Conservation (phyloP, 2,888 invertebrate species). For the Hemicrepidius hirtus region DNA sequence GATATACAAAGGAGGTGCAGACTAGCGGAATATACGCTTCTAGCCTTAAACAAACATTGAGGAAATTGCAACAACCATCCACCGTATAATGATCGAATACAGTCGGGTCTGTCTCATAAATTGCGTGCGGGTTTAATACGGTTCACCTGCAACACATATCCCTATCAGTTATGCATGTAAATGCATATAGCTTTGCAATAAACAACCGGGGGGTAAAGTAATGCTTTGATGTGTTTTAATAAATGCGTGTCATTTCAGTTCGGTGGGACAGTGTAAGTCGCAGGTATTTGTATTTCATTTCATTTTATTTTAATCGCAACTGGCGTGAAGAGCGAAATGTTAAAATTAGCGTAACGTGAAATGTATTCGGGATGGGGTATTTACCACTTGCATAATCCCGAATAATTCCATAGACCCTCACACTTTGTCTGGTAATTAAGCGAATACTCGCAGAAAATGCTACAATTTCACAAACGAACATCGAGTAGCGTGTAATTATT, state of each 20-base stretch:
- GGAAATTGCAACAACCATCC: conserved; percentile 57
- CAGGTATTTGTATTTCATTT: conserved; percentile 18
- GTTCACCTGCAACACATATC: conserved; percentile 34
- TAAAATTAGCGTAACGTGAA: conserved; percentile 43
- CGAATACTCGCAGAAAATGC: conserved; percentile 40
- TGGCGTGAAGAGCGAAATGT: conserved; percentile 35
- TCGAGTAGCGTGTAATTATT: conserved; percentile 37
- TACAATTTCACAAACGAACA: conserved; percentile 41
- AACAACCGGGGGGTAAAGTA: conserved; percentile 18
- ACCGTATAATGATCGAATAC: conserved; percentile 51
- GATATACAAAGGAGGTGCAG: conserved; percentile 56
- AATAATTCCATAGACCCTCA: conserved; percentile 51
- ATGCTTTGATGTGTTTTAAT: conserved; percentile 26
- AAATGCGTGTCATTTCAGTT: conserved; percentile 10
- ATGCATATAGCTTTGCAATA: conserved; percentile 27
- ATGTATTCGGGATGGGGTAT: conserved; percentile 47
- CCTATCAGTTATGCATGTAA: conserved; percentile 37
- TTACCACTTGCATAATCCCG: conserved; percentile 49
- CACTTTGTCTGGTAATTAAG: conserved; percentile 47
- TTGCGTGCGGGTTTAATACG: conserved; percentile 26
- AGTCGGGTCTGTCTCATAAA: conserved; percentile 34
- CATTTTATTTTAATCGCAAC: conserved; percentile 41
- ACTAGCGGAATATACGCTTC: conserved; percentile 53
- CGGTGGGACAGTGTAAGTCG: neutral
- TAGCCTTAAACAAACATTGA: conserved; percentile 53